Conservation (phyloP, 2,888 invertebrate genomes). For the Quadriops clusia region DNA sequence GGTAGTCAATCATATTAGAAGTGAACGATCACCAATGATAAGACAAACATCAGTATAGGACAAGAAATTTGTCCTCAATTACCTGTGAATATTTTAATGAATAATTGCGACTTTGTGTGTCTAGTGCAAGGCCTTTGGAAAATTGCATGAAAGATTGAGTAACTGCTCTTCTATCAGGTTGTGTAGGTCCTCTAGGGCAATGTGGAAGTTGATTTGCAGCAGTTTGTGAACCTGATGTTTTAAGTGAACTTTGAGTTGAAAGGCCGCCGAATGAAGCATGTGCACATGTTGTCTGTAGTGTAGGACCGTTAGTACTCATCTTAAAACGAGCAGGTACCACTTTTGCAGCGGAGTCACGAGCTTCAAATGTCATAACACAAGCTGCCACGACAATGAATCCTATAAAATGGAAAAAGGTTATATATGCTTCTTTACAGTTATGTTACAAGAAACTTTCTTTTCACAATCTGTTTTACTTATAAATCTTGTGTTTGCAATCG, state of each 20-base stretch:
- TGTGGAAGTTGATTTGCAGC: conserved; percentile 16
- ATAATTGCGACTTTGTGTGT: conserved; percentile 21
- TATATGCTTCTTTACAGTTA: neutral
- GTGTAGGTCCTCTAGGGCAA: no score
- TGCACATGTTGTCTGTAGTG: conserved; percentile 4
- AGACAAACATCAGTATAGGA: no score
- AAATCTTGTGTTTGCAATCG: no score
- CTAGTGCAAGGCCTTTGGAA: conserved; percentile 36
- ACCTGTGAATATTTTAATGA: conserved; percentile 29
- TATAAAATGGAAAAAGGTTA: conserved; percentile 27
- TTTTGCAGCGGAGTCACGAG: conserved; percentile 85
- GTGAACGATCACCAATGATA: no score
- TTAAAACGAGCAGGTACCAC: conserved; percentile 71
- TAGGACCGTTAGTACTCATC: conserved; percentile 22
- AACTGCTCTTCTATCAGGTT: conserved; percentile 19
- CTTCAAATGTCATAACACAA: conserved; percentile 98
- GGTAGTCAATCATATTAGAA: no score
- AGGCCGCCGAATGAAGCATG: conserved; percentile 13
- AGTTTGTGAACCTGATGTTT: conserved; percentile 31
- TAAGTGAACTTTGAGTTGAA: conserved; percentile 27
- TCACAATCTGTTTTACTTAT: no score
- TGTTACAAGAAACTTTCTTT: no score
- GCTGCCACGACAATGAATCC: conserved; percentile 94
- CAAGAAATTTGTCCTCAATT: conserved; percentile 3
- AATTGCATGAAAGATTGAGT: conserved; percentile 42